A percentile compares a stretch with the other conserved stretches of the same genome.
phyloP scores from a whole-genome alignment of 2,113 vertebrate genomes.

The Chascanopsetta lugubris region DNA sequence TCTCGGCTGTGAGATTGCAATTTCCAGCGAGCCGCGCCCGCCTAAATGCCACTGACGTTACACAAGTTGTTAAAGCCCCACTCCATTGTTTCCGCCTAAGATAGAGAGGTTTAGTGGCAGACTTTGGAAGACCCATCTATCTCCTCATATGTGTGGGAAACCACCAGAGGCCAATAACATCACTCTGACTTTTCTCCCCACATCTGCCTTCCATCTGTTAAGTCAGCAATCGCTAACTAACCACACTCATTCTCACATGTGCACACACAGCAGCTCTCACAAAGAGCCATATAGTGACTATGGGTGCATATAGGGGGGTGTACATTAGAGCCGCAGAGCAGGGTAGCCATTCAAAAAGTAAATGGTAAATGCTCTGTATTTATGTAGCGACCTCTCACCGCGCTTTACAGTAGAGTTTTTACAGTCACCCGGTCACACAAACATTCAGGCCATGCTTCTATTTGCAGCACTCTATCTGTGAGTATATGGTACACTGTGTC shows the following conservation, averaged over 20 bases:
- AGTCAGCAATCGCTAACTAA: constrained; percentile 41
- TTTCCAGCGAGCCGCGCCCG: constrained; percentile 5
- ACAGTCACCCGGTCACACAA: too few species aligned
- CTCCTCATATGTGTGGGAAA: constrained; percentile 34
- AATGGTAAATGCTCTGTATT: too few species aligned
- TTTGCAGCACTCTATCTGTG: too few species aligned
- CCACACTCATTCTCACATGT: background rate
- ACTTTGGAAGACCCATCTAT: constrained; percentile 25
- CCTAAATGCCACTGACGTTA: background rate
- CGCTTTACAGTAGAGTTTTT: too few species aligned
- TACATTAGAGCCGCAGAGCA: background rate
- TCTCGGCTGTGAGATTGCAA: background rate
- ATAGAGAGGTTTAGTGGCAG: constrained; percentile 36
- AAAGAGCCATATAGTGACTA: background rate
- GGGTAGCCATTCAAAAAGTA: background rate
- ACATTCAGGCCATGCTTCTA: too few species aligned
- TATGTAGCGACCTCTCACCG: too few species aligned
- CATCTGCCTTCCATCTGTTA: constrained; percentile 56
- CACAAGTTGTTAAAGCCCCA: constrained; percentile 2
- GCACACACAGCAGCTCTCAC: constrained; percentile 4
- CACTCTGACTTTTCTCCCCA: constrained; percentile 32
- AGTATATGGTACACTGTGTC: too few species aligned
- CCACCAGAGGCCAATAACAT: constrained; percentile 39
- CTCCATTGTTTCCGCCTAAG: background rate
- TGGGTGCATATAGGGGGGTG: constrained; percentile 4